A percentile compares a stretch with the other conserved stretches of the same genome.
These are phyloP conservation scores for Columba livia DNA, from an alignment of 2,113 vertebrate genomes.

Conservation along the genomic window DNA sequence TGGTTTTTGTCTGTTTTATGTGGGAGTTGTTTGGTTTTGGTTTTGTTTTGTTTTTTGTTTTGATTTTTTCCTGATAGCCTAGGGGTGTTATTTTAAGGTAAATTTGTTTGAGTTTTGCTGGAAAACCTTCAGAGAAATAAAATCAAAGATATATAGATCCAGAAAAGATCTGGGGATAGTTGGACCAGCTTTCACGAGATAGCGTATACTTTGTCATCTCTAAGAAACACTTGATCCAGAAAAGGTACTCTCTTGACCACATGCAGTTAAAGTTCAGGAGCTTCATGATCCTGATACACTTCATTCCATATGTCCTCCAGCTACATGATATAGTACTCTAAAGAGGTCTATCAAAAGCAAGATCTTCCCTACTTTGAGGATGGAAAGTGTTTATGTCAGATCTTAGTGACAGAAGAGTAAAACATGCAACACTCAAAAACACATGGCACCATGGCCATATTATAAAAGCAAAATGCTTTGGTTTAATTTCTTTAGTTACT, in stretches of 20 bases:
- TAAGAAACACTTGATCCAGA: background rate
- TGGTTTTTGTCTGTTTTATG: background rate
- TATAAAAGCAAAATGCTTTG: background rate
- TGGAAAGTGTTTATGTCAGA: background rate
- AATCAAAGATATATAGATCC: background rate
- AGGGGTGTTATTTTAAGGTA: accelerated
- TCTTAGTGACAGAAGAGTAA: background rate
- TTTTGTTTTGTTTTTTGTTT: background rate
- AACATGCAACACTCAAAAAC: accelerated
- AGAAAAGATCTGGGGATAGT: background rate
- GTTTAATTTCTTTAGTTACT: too few species aligned
- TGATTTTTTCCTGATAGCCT: accelerated
- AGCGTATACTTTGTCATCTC: background rate
- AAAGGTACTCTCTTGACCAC: accelerated
- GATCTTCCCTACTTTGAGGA: background rate
- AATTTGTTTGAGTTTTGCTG: background rate
- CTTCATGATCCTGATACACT: background rate
- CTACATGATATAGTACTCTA: accelerated
- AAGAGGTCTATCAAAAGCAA: background rate
- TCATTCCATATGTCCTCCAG: background rate
- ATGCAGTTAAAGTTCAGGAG: background rate
- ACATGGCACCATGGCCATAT: accelerated
- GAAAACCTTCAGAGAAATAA: background rate
- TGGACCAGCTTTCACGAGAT: background rate
- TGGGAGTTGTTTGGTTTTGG: background rate